phyloP scores from a whole-genome alignment of 2,888 invertebrate species.

The Leucania comma region DNA sequence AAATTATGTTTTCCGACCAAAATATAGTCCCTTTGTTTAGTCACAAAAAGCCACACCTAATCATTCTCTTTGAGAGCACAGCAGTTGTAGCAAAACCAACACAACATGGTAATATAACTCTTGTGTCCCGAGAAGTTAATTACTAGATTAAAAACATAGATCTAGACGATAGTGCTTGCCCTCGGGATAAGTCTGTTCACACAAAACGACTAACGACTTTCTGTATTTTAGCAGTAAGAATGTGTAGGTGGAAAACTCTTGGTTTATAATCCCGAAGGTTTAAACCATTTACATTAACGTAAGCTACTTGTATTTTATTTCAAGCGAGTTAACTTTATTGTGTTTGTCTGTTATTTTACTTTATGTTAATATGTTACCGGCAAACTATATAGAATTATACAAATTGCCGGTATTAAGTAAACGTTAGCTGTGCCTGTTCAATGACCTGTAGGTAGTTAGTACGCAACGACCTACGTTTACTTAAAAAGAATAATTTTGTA shows the following conservation, averaged over 20 bases:
- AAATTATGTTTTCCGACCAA: conserved; percentile 37
- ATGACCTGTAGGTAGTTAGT: no score
- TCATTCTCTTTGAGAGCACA: conserved; percentile 39
- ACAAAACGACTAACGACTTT: conserved; percentile 60
- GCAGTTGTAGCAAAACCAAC: conserved; percentile 35
- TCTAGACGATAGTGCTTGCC: conserved; percentile 62
- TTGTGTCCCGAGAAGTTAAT: conserved; percentile 67
- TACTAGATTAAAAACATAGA: conserved; percentile 75
- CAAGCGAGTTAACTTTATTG: conserved; percentile 51
- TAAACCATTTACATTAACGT: conserved; percentile 60
- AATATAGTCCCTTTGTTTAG: conserved; percentile 37
- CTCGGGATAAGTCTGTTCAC: conserved; percentile 63
- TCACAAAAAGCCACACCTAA: conserved; percentile 39
- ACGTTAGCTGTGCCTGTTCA: no score
- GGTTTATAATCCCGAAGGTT: conserved; percentile 60
- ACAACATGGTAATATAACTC: conserved; percentile 59
- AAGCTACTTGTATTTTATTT: conserved; percentile 58
- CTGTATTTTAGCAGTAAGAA: conserved; percentile 55
- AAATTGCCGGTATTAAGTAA: no score
- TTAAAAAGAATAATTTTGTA: no score
- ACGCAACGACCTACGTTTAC: no score
- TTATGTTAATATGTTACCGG: no score
- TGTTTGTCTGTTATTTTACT: conserved; percentile 28
- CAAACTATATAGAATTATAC: no score
- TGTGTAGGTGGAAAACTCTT: conserved; percentile 57